Evolutionary conservation across 1,140 invertebrate genomes (phyloP), one percentile per base, ranked within the genome.

Genomic region (Holcopasites calliopsidis): DNA sequence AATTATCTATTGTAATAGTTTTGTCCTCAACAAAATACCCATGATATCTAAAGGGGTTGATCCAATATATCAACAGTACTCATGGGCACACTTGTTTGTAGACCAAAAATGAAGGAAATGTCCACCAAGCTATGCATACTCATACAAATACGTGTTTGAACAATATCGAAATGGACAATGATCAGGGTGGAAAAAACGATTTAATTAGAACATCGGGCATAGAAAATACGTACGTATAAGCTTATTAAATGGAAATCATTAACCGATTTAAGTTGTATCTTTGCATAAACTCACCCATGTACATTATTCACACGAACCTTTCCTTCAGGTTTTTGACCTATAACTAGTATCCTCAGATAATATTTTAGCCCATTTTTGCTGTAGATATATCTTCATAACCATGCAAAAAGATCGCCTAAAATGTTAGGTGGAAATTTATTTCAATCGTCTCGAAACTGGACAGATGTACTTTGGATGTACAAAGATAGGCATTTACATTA

Each of bases 21-120:
- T 54, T 40, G 10, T 23, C 35, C 33, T 47, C 31, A 55, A 71
- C 49, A 8, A 55, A 50, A 64, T 50, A 61, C 61, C 23, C 66
- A 23, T 60, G 42, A 58, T 33, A 52, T 47, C 58, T 40, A 40
- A 72, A 70, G 47, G 33, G 65, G 69, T 18, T 54, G 79, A 79
- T 76, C 38, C 47, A 55, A 80, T 76, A 78, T 74, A 64, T 77
- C 60, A 55, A 79, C 35, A 77, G 50, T 66, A 68, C 54, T 33
- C 50, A 79, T 54, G 57, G 38, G 61, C 64, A 60, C 13, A 55
- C 47, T 66, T 68, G 61, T 54, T 61, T 66, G 54, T 73, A 80
- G 31, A 77, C 64, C 52, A 72, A 77, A 77, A 72, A 65, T 77
- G 76, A 72, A 80, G 60, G 76, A 80, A 77, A 60, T 60, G 76